phyloP scores from a whole-genome alignment of 2,113 vertebrate genomes.

The Tetraodon nigroviridis region DNA sequence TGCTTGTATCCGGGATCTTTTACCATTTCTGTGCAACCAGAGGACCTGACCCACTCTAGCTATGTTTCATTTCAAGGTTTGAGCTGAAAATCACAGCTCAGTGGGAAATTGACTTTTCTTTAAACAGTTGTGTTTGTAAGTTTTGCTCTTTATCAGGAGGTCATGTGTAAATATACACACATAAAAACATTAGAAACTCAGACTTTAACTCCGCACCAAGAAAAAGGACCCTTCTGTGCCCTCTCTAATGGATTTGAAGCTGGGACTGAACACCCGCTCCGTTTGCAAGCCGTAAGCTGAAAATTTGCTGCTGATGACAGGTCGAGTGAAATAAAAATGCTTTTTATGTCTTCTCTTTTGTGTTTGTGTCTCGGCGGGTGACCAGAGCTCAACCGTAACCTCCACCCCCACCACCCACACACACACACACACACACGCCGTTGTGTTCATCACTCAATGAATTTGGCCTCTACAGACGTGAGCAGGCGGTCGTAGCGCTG shows the following conservation, averaged over 20 bases:
- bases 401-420: conserved; percentile 8
- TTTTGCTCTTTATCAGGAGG: no score
- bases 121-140: no score
- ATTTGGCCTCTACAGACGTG: conserved; percentile 62
- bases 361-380: conserved; percentile 61
- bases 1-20: no score
- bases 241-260: conserved; percentile 49
- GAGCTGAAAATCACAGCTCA: no score
- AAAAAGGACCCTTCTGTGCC: conserved; percentile 45
- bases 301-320: conserved; percentile 74
- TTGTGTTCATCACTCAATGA: conserved; percentile 66
- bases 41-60: no score
- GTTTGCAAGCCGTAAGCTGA: conserved; percentile 58
- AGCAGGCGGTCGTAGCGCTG: conserved; percentile 58
- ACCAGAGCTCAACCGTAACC: conserved; percentile 57
- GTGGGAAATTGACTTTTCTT: no score
- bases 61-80: no score
- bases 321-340: conserved; percentile 64
- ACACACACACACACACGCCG: conserved; percentile 16
- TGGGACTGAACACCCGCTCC: conserved; percentile 31
- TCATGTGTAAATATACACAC: no score
- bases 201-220: conserved; percentile 28
- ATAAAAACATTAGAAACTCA: conserved; percentile 32
- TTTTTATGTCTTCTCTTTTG: conserved; percentile 61
- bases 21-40: no score